Evolutionary conservation across 2,113 vertebrate genomes (phyloP).

Genomic region (Misgurnus anguillicaudatus): DNA sequence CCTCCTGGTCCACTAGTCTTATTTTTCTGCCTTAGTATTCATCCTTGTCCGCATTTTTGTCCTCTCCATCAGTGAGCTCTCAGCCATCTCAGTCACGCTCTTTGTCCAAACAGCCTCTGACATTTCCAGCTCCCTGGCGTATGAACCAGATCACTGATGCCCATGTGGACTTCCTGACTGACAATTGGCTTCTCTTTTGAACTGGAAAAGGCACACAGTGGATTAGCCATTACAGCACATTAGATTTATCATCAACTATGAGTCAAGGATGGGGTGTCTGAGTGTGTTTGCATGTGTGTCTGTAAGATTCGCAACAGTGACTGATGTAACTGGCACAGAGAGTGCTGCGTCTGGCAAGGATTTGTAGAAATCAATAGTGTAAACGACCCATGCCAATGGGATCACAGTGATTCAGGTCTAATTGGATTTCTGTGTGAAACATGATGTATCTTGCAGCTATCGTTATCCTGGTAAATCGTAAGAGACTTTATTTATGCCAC

Average conservation of each 20-base stretch:
- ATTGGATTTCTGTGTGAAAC: slow-evolving; percentile 54
- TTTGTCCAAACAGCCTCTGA: background rate
- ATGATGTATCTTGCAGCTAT: slow-evolving; percentile 9
- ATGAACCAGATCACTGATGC: background rate
- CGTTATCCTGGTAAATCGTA: slow-evolving; percentile 13
- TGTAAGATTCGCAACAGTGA: slow-evolving; percentile 21
- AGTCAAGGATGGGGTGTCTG: slow-evolving; percentile 27
- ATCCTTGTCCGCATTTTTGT: background rate
- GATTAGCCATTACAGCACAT: slow-evolving; percentile 37
- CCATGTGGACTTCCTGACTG: slow-evolving; percentile 16
- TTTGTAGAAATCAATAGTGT: slow-evolving; percentile 48
- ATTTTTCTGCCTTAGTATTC: background rate
- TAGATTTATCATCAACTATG: slow-evolving; percentile 38
- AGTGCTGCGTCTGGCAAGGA: slow-evolving; percentile 28
- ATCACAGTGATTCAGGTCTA: slow-evolving; percentile 47
- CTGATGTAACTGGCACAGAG: slow-evolving; percentile 31
- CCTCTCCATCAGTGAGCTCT: background rate
- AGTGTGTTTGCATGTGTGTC: slow-evolving; percentile 23
- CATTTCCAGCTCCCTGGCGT: background rate
- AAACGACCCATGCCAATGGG: slow-evolving; percentile 37
- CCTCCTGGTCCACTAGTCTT: background rate
- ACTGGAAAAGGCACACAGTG: slow-evolving; percentile 31
- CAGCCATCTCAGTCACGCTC: background rate
- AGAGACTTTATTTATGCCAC: slow-evolving; percentile 17
- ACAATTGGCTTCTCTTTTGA: slow-evolving; percentile 28